A percentile compares a stretch with the other conserved stretches of the same genome.
Conservation (phyloP, 2,888 invertebrate species). For the Busseola fusca region DNA sequence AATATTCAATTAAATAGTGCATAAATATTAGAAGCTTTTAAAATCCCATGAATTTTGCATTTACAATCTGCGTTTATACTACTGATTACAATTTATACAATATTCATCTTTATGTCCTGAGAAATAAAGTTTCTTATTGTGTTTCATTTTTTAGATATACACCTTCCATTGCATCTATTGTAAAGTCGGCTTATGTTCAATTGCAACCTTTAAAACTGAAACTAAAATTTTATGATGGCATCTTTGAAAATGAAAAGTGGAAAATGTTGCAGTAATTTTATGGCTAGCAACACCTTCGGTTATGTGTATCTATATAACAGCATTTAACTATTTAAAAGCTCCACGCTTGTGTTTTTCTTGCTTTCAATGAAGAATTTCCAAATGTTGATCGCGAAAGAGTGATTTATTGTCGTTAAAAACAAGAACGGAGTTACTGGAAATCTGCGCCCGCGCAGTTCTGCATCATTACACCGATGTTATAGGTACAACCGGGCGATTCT, state of each 20-base stretch:
- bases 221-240: slow-evolving; percentile 34
- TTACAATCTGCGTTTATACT: slow-evolving; percentile 42
- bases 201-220: slow-evolving; percentile 22
- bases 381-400: slow-evolving; percentile 20
- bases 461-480: slow-evolving; percentile 22
- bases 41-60: slow-evolving; percentile 60
- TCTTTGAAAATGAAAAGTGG: slow-evolving; percentile 22
- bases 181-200: slow-evolving; percentile 30
- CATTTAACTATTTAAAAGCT: not conserved
- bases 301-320: not conserved
- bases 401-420: slow-evolving; percentile 8
- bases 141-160: not conserved
- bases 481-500: too few relatives aligned
- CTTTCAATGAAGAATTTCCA: slow-evolving; percentile 4
- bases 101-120: slow-evolving; percentile 20
- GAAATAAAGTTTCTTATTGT: slow-evolving; percentile 13
- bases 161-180: slow-evolving; percentile 47
- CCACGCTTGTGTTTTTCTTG: not conserved
- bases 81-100: slow-evolving; percentile 26
- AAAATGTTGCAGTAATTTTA: slow-evolving; percentile 12
- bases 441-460: slow-evolving; percentile 31
- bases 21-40: slow-evolving; percentile 69
- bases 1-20: slow-evolving; percentile 76
- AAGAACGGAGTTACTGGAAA: slow-evolving; percentile 12
- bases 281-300: slow-evolving; percentile 3